Base-by-base conservation (phyloP, 1,140 invertebrate species). In the Pogonognathellus flavescens region DNA sequence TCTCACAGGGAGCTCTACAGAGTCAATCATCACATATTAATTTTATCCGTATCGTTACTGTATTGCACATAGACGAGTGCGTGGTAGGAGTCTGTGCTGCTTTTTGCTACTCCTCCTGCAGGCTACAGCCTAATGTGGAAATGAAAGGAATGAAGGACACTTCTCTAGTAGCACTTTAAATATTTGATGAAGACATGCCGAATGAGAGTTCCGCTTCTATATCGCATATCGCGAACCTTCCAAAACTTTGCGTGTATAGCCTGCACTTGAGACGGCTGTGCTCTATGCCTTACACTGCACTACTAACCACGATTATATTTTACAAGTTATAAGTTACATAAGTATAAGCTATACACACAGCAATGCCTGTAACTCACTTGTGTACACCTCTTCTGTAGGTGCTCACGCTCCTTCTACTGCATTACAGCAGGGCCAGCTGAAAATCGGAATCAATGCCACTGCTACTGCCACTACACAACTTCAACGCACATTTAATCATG, bases 131-230 rank as follows among this genome's bases (percentile, higher is more conserved):
- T 41, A 41, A 41, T 41, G 49, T 16, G 14, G 7, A 50, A 76
- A 50, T 50, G 70, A 76, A 76, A 76, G 41, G 70, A 76, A 22
- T 66, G 70, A 76, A 76, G 70, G 70, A 76, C 70, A 76, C 41
- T 76, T 31, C 31, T 49, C 41, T 18, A 50, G 5, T 18, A 50
- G 5, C 70, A 76, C 70, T 76, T 76, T 76, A 31, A 76, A 76
- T 76, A 76, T 76, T 76, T 76, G 70, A 76, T 76, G 70, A 76
- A 76, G 70, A 76, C 25, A 76, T 76, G 70, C 70, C 70, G 70
- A 76, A 76, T 41, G 31, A 41, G 31, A 76, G 70, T 76, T 76
- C 41, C 70, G 70, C 70, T 76, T 76, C 13, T 66, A 66, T 66
- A 66, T 66, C 25, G 41, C 25, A 66, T 66, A 66, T 66, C 25